Conservation (phyloP, 2,113 vertebrate genomes). For the Deroptyus accipitrinus region DNA sequence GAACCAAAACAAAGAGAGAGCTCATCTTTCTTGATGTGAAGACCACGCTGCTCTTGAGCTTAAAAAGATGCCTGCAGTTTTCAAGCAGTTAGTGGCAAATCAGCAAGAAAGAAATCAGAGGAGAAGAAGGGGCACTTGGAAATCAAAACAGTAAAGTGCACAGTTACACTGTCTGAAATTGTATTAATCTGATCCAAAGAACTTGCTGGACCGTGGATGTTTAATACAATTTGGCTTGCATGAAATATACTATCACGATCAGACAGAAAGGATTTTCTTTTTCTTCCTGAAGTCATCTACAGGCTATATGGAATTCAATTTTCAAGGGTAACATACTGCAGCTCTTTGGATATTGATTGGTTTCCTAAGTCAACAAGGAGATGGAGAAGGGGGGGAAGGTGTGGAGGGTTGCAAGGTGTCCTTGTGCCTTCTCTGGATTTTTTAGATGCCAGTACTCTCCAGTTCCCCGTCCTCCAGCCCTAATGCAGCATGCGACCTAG, state of each 20-base stretch:
- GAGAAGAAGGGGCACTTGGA: constrained; percentile 42
- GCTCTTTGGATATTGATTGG: constrained; percentile 77
- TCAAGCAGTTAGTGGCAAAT: constrained; percentile 61
- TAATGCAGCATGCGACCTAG: constrained; percentile 70
- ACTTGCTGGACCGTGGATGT: constrained; percentile 65
- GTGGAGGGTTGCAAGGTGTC: constrained; percentile 27
- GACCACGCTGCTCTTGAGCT: constrained; percentile 41
- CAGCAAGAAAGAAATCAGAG: constrained; percentile 48
- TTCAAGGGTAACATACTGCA: constrained; percentile 68
- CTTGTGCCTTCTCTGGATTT: background rate
- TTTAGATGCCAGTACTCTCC: constrained; percentile 74
- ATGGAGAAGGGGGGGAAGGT: background rate
- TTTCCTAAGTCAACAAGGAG: constrained; percentile 51
- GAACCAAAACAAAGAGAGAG: constrained; percentile 67
- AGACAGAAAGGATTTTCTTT: constrained; percentile 67
- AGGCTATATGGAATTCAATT: constrained; percentile 49
- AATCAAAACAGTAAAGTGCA: constrained; percentile 76
- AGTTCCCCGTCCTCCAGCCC: constrained; percentile 70
- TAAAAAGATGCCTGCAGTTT: constrained; percentile 45
- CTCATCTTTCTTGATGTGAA: constrained; percentile 58
- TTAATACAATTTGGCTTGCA: constrained; percentile 77
- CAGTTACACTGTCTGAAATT: constrained; percentile 74
- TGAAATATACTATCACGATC: constrained; percentile 75
- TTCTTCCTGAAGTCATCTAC: constrained; percentile 69
- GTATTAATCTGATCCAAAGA: constrained; percentile 72